Conservation (phyloP, 2,888 invertebrate genomes). For the Acanthosepion pharaonis region DNA sequence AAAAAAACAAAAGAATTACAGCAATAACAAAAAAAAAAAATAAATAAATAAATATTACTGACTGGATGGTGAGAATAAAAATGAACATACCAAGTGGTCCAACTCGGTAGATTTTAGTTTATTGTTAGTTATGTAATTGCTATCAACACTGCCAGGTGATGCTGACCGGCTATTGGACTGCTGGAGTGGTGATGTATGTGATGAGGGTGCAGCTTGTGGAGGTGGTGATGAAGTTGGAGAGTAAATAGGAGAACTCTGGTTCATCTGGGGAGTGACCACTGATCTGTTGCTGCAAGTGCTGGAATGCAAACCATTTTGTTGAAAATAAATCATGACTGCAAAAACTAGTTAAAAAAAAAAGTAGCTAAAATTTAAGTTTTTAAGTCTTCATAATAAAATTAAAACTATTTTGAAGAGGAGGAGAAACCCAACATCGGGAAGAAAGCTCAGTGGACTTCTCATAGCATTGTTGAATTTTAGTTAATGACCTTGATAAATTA, state of each 20-base stretch:
- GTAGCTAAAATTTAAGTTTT: too few relatives aligned
- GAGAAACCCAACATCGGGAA: too few relatives aligned
- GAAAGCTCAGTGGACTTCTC: too few relatives aligned
- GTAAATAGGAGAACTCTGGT: conserved; percentile 54
- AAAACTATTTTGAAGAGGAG: too few relatives aligned
- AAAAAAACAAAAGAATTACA: not conserved
- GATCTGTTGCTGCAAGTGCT: conserved; percentile 9
- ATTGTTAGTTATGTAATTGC: not conserved
- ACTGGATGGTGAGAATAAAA: not conserved
- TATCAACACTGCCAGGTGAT: conserved; percentile 53
- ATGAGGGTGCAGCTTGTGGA: conserved; percentile 47
- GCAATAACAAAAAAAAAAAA: not conserved
- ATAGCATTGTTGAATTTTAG: too few relatives aligned
- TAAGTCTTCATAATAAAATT: too few relatives aligned
- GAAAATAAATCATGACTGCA: not conserved
- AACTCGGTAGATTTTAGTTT: not conserved
- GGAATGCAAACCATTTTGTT: not conserved
- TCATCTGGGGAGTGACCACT: not conserved
- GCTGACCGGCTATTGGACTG: conserved; percentile 56
- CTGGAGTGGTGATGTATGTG: conserved; percentile 54
- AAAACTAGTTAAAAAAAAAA: too few relatives aligned
- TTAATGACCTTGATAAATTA: too few relatives aligned
- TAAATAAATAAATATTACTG: not conserved
- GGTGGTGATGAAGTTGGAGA: conserved; percentile 56
- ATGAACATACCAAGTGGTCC: conserved; percentile 13